Conservation (phyloP, 2,113 vertebrate species). For the Pseudolaguvia tuberculata region DNA sequence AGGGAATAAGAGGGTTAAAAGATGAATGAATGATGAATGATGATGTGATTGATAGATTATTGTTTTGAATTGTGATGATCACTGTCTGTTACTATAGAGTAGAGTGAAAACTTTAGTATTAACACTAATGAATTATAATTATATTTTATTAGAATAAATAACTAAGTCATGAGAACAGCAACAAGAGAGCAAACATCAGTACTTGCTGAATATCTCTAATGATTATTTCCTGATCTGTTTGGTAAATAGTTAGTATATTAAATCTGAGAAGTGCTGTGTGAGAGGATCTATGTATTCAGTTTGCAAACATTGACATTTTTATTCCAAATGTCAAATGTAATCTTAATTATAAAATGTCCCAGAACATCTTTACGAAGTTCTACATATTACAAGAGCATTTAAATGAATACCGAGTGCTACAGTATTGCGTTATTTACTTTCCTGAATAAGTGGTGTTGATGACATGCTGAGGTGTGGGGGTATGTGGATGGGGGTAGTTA, state of each 20-base stretch:
- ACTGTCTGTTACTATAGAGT: not conserved
- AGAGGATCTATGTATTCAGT: not conserved
- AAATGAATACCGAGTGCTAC: not conserved
- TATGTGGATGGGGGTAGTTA: not conserved
- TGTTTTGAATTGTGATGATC: not conserved
- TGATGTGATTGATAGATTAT: too few relatives aligned
- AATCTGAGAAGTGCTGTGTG: not conserved
- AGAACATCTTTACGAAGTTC: not conserved
- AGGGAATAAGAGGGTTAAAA: too few relatives aligned
- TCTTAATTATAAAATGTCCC: not conserved
- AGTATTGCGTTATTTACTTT: not conserved
- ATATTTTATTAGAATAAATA: not conserved
- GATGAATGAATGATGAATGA: too few relatives aligned
- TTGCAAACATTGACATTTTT: not conserved
- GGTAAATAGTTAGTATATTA: constrained; percentile 6
- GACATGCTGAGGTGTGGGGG: not conserved
- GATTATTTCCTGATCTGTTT: not conserved
- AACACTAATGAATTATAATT: not conserved
- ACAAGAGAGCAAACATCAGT: not conserved
- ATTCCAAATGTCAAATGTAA: constrained; percentile 1
- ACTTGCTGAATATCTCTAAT: not conserved
- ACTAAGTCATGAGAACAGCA: not conserved
- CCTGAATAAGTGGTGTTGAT: not conserved
- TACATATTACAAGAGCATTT: not conserved
- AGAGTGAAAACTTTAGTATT: not conserved